Percentiles rank a stretch among this genome's conserved stretches.
phyloP scores from a whole-genome alignment of 2,113 vertebrate species.

The Spizaetus ornatus region DNA sequence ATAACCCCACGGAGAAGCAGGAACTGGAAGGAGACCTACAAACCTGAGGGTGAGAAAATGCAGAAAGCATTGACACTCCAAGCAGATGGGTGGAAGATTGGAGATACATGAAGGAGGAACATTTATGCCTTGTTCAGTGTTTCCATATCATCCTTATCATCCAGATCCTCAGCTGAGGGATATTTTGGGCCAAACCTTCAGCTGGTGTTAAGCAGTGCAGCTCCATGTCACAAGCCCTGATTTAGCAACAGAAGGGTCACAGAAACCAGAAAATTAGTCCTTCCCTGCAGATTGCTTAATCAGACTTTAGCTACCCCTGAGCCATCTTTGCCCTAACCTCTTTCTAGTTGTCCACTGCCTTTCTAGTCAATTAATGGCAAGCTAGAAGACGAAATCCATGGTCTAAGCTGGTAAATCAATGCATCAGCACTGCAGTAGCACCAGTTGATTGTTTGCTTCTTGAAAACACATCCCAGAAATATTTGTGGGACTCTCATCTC shows the following conservation, averaged over 20 bases:
- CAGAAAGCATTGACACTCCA: neutral
- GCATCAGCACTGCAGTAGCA: neutral
- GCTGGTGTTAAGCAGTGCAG: neutral
- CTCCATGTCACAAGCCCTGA: neutral
- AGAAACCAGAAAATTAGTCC: neutral
- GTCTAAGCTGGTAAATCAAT: neutral
- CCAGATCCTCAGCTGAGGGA: neutral
- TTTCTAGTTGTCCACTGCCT: neutral
- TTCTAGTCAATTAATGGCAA: neutral
- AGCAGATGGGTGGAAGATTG: neutral
- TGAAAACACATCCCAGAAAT: neutral
- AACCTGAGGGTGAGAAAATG: neutral
- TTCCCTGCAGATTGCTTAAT: neutral
- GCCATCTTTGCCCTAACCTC: neutral
- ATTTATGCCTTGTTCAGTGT: neutral
- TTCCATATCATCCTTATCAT: neutral
- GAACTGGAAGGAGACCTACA: neutral
- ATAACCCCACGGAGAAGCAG: neutral
- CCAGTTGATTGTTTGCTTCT: neutral
- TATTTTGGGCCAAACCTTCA: neutral
- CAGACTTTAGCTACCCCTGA: neutral
- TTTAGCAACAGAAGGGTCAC: neutral
- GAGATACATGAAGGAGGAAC: neutral
- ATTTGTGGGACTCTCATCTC: neutral
- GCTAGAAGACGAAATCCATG: neutral